Conservation (phyloP, 1,140 invertebrate species). For the Neodiprion virginianus region DNA sequence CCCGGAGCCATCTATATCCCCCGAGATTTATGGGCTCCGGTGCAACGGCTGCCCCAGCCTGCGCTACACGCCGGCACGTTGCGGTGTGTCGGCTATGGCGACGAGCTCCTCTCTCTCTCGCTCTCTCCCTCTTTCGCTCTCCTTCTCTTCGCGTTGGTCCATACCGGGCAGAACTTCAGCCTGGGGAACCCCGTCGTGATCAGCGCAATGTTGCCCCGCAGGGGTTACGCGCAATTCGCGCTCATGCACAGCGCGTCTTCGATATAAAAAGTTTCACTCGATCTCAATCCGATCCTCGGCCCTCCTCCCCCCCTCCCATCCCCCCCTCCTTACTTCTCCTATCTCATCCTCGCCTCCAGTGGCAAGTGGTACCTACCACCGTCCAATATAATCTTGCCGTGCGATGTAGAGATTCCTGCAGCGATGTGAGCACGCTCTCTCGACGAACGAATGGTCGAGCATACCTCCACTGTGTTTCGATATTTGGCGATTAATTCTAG, state of each 20-base stretch:
- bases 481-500: no score
- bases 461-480: no score
- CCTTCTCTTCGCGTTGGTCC: slow-evolving; percentile 8
- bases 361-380: no score
- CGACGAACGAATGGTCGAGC: no score
- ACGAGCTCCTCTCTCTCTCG: background rate
- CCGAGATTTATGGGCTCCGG: slow-evolving; percentile 59
- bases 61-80: slow-evolving; percentile 51
- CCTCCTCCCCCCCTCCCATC: slow-evolving; percentile 29
- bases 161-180: background rate
- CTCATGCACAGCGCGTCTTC: slow-evolving; percentile 46
- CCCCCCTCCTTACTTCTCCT: slow-evolving; percentile 36
- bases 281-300: slow-evolving; percentile 51
- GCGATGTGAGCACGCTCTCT: no score
- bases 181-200: slow-evolving; percentile 57
- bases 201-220: slow-evolving; percentile 57
- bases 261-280: slow-evolving; percentile 41
- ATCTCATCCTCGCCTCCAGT: slow-evolving; percentile 23
- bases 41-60: slow-evolving; percentile 57
- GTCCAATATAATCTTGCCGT: no score
- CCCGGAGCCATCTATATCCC: slow-evolving; percentile 62
- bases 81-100: slow-evolving; percentile 34
- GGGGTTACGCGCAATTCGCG: slow-evolving; percentile 61
- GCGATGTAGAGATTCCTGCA: no score
- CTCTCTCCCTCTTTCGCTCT: background rate